phyloP scores from a whole-genome alignment of 2,888 invertebrate species.

The Bursaphelenchus okinawaensis region DNA sequence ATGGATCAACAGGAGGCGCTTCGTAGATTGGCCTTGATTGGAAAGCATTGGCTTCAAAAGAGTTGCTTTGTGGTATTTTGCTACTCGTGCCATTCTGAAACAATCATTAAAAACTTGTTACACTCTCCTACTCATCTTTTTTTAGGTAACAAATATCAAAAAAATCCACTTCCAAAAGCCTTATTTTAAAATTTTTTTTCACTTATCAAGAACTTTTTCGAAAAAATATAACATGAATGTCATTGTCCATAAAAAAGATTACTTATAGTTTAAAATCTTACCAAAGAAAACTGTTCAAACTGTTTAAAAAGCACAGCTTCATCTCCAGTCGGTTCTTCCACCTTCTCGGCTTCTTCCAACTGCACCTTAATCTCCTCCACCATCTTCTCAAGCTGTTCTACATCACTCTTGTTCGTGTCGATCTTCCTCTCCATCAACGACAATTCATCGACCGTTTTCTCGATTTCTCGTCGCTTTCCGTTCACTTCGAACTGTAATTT shows the following conservation, averaged over 20 bases:
- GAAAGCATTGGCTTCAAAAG: background rate
- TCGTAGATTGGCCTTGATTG: slow-evolving; percentile 7
- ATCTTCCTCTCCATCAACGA: slow-evolving; percentile 29
- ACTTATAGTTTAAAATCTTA: too few relatives aligned
- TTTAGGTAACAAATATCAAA: too few relatives aligned
- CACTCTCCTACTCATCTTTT: too few relatives aligned
- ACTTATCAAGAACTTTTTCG: too few relatives aligned
- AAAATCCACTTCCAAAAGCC: too few relatives aligned
- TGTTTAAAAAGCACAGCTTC: slow-evolving; percentile 11
- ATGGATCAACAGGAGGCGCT: slow-evolving; percentile 11
- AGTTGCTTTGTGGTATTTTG: background rate
- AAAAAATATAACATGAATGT: too few relatives aligned
- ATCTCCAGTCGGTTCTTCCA: slow-evolving; percentile 13
- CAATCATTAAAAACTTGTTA: too few relatives aligned
- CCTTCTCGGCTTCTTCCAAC: slow-evolving; percentile 13
- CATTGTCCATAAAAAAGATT: too few relatives aligned
- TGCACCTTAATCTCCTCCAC: slow-evolving; percentile 15
- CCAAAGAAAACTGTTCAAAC: slow-evolving; percentile 6
- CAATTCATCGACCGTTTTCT: slow-evolving; percentile 28
- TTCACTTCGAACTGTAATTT: slow-evolving; percentile 3
- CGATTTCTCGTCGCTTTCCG: slow-evolving; percentile 25
- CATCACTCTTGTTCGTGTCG: slow-evolving; percentile 22
- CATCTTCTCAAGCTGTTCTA: slow-evolving; percentile 17
- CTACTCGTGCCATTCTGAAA: slow-evolving; percentile 6
- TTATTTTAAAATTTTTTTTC: too few relatives aligned